A percentile compares a stretch with the other conserved stretches of the same genome.
Conservation (phyloP, 35 echinoderm and acorn worm genomes). For the Stichopus chloronotus region DNA sequence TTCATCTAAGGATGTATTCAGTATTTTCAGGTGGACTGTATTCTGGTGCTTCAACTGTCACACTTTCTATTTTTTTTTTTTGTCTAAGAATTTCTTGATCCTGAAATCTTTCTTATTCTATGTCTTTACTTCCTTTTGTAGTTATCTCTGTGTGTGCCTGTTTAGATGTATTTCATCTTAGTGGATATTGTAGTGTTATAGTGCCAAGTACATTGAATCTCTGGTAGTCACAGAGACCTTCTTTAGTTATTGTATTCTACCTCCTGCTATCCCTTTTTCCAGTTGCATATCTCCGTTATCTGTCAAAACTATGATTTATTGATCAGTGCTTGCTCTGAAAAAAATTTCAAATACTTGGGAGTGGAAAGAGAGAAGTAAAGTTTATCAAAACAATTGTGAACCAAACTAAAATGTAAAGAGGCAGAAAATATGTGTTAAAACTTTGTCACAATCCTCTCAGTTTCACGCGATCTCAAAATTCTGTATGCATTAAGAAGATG, state of each 20-base stretch:
- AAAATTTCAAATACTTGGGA: not conserved
- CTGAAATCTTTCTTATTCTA: not conserved
- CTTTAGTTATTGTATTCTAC: not conserved
- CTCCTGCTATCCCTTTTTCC: not conserved
- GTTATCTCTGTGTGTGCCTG: not conserved
- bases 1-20: not conserved
- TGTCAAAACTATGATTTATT: not conserved
- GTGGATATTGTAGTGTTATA: not conserved
- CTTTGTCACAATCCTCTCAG: not conserved
- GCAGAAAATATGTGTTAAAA: not conserved
- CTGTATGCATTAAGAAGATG: not conserved
- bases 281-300: not conserved
- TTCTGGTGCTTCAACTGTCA: slow-evolving; percentile 4
- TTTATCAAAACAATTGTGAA: no score
- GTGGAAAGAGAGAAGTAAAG: no score
- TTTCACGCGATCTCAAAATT: not conserved
- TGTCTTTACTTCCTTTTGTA: not conserved
- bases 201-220: not conserved
- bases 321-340: not conserved
- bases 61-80: not conserved
- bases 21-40: slow-evolving; percentile 6
- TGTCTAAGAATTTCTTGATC: not conserved
- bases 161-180: not conserved
- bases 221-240: not conserved
- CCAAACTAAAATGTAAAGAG: not conserved